A percentile compares a stretch with the other conserved stretches of the same genome.
Evolutionary conservation across 2,797 vertebrate species (phyloP).

Genomic region (Neosilurus mollespiculum): DNA sequence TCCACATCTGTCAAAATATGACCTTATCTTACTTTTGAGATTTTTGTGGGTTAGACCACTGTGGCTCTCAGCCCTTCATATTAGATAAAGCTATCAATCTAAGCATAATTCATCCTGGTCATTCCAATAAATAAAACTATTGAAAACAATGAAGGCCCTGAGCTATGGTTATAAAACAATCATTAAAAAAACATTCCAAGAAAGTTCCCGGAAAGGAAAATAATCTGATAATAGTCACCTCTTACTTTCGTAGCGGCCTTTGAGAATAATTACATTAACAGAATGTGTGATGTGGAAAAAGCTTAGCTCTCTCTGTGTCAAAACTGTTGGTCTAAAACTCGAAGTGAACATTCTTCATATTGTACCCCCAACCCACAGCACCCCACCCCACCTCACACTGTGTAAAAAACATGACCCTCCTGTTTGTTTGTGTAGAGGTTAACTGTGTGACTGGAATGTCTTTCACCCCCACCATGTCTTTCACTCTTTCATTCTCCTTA

Average conservation of each 20-base stretch:
- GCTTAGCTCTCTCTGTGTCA: not conserved
- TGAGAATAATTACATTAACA: slow-evolving; percentile 6
- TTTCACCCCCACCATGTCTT: slow-evolving; percentile 31
- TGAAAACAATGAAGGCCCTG: not conserved
- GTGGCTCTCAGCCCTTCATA: too few species aligned
- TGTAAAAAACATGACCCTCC: slow-evolving; percentile 25
- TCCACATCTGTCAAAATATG: too few species aligned
- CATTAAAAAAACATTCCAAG: slow-evolving; percentile 24
- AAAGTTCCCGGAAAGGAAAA: not conserved
- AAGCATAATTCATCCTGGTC: slow-evolving; percentile 16
- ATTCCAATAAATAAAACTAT: slow-evolving; percentile 4
- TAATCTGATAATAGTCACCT: not conserved
- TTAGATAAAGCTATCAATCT: slow-evolving; percentile 21
- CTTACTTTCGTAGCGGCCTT: not conserved
- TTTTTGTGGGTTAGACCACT: too few species aligned
- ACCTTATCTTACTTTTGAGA: too few species aligned
- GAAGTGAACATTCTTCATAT: slow-evolving; percentile 28
- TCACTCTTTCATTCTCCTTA: slow-evolving; percentile 44
- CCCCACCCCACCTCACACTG: not conserved
- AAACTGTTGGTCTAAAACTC: slow-evolving; percentile 20
- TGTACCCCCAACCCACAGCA: not conserved
- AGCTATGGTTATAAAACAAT: not conserved
- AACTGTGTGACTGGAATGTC: slow-evolving; percentile 55
- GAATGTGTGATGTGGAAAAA: slow-evolving; percentile 11
- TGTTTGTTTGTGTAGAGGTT: slow-evolving; percentile 57